phyloP scores from a whole-genome alignment of 2,888 invertebrate species.

The Noctua janthe region DNA sequence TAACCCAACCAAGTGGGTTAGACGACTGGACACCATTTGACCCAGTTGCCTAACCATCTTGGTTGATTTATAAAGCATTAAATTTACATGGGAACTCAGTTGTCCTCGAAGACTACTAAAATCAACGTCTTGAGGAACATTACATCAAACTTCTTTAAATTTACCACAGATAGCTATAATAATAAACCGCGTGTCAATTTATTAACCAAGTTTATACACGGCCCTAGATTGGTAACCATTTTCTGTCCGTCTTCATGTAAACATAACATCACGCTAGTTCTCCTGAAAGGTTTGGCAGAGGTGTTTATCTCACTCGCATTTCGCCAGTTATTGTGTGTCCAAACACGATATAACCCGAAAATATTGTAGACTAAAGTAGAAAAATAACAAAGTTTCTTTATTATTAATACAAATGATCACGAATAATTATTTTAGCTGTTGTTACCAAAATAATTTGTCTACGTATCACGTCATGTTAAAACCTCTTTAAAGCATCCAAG shows the following conservation, averaged over 20 bases:
- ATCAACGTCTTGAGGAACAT: slow-evolving; percentile 12
- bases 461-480: background rate
- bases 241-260: background rate
- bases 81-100: slow-evolving; percentile 12
- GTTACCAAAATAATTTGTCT: slow-evolving; percentile 9
- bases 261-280: background rate
- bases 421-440: background rate
- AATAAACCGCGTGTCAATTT: slow-evolving; percentile 8
- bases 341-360: slow-evolving; percentile 27
- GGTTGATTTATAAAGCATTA: slow-evolving; percentile 12
- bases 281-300: background rate
- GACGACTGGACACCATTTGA: background rate
- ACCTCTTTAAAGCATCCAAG: background rate
- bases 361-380: slow-evolving; percentile 32
- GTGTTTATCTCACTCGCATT: background rate
- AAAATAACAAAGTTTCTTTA: slow-evolving; percentile 20
- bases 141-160: background rate
- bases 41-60: slow-evolving; percentile 1
- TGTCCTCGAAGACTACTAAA: slow-evolving; percentile 13
- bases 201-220: background rate
- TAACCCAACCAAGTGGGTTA: slow-evolving; percentile 11
- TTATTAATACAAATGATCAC: slow-evolving; percentile 14
- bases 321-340: background rate
- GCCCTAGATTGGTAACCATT: background rate
- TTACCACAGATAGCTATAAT: slow-evolving; percentile 3